phyloP scores from a whole-genome alignment of 2,797 vertebrate genomes.

The Novumbra hubbsi region DNA sequence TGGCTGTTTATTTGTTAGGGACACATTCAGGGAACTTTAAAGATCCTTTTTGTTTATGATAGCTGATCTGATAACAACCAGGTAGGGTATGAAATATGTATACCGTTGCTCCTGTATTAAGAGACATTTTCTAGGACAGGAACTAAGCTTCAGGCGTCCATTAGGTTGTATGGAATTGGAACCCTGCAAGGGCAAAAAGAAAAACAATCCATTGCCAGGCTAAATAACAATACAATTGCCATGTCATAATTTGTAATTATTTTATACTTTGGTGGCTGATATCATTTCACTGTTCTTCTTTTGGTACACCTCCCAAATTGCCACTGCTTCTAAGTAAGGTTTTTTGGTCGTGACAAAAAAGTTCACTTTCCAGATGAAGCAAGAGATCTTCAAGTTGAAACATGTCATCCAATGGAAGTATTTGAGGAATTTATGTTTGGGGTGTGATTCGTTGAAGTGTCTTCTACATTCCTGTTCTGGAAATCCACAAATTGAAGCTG shows the following conservation, averaged over 20 bases:
- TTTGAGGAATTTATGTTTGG: constrained; percentile 59
- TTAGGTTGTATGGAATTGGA: constrained; percentile 26
- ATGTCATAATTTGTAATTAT: constrained; percentile 37
- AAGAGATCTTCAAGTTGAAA: constrained; percentile 28
- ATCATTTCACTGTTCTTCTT: constrained; percentile 35
- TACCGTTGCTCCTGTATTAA: constrained; percentile 53
- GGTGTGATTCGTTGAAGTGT: constrained; percentile 48
- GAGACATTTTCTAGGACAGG: constrained; percentile 15
- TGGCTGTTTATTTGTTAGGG: constrained; percentile 41
- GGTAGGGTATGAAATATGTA: constrained; percentile 20
- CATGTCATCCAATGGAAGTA: constrained; percentile 49
- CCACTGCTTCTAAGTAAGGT: constrained; percentile 53
- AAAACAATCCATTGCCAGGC: constrained; percentile 1
- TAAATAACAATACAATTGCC: constrained; percentile 29
- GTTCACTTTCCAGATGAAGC: constrained; percentile 46
- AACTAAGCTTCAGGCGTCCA: constrained; percentile 20
- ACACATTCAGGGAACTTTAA: constrained; percentile 22
- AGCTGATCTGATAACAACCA: constrained; percentile 33
- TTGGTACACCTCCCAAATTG: constrained; percentile 49
- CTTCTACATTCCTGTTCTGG: constrained; percentile 45
- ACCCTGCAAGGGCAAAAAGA: constrained; percentile 39
- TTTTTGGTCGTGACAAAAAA: constrained; percentile 51
- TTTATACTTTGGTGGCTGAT: constrained; percentile 37
- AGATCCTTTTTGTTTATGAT: constrained; percentile 22
- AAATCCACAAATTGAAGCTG: constrained; percentile 43